Conservation (phyloP, 1,140 invertebrate species). For the Leptopilina boulardi region DNA sequence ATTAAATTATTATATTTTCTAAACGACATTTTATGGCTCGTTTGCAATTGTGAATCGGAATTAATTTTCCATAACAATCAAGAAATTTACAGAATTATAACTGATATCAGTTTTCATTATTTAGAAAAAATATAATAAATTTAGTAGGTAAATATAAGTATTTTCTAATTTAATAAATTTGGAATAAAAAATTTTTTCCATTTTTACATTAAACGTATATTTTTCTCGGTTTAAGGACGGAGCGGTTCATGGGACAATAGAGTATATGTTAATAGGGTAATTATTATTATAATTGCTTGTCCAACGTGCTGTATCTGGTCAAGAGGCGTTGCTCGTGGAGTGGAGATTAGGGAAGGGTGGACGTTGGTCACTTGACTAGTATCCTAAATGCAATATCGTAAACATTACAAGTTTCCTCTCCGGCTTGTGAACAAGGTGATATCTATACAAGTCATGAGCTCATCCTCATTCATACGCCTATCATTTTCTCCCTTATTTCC, state of each 20-base stretch:
- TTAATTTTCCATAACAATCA: too few species aligned
- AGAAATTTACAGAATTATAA: too few species aligned
- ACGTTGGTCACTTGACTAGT: constrained; percentile 64
- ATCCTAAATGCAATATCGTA: constrained; percentile 70
- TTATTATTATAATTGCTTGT: constrained; percentile 57
- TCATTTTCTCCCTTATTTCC: constrained; percentile 36
- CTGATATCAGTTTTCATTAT: too few species aligned
- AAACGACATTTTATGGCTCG: too few species aligned
- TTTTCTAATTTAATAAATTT: too few species aligned
- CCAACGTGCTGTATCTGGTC: constrained; percentile 67
- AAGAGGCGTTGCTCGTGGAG: constrained; percentile 53
- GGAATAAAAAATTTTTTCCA: too few species aligned
- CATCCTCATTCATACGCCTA: constrained; percentile 30
- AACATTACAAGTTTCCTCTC: constrained; percentile 59
- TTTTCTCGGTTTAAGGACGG: not conserved
- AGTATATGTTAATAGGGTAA: constrained; percentile 31
- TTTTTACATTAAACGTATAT: too few species aligned
- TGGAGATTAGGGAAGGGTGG: constrained; percentile 63
- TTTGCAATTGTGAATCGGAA: too few species aligned
- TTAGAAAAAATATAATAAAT: too few species aligned
- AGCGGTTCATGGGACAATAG: not conserved
- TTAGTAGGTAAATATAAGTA: too few species aligned
- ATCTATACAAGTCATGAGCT: constrained; percentile 55
- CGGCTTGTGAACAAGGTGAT: constrained; percentile 48
- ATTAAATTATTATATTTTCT: too few species aligned